phyloP scores from a whole-genome alignment of 2,113 vertebrate genomes.

The Saguinus midas region DNA sequence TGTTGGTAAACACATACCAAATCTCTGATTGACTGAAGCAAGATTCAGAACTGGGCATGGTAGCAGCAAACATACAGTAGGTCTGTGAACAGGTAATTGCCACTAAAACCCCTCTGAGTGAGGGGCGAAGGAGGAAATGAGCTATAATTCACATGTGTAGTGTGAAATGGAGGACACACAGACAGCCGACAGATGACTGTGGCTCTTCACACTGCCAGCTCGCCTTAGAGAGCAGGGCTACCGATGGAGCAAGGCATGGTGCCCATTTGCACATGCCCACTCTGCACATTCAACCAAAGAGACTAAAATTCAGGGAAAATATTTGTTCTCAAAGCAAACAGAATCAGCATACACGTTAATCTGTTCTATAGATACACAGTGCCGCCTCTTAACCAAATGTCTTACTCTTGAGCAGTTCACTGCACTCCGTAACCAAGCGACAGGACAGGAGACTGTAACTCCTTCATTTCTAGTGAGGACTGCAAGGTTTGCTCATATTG shows the following conservation, averaged over 20 bases:
- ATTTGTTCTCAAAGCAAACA: slow-evolving; percentile 52
- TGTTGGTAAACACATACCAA: not conserved
- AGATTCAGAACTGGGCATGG: not conserved
- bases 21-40: not conserved
- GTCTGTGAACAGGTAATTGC: not conserved
- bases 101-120: not conserved
- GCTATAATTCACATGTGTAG: not conserved
- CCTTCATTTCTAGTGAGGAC: slow-evolving; percentile 22
- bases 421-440: not conserved
- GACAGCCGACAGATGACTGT: accelerated
- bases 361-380: not conserved
- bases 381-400: not conserved
- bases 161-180: not conserved
- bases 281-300: not conserved
- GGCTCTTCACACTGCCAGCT: not conserved
- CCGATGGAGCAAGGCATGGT: not conserved
- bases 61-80: accelerated
- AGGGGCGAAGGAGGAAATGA: accelerated
- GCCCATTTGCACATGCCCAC: not conserved
- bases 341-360: slow-evolving; percentile 8
- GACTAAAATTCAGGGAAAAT: slow-evolving; percentile 15
- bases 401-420: not conserved
- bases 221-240: not conserved
- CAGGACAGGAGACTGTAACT: not conserved
- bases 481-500: not conserved